A percentile compares a stretch with the other conserved stretches of the same genome.
Evolutionary conservation across 2,797 vertebrate genomes (phyloP).

Genomic region (Gadopsis marmoratus): DNA sequence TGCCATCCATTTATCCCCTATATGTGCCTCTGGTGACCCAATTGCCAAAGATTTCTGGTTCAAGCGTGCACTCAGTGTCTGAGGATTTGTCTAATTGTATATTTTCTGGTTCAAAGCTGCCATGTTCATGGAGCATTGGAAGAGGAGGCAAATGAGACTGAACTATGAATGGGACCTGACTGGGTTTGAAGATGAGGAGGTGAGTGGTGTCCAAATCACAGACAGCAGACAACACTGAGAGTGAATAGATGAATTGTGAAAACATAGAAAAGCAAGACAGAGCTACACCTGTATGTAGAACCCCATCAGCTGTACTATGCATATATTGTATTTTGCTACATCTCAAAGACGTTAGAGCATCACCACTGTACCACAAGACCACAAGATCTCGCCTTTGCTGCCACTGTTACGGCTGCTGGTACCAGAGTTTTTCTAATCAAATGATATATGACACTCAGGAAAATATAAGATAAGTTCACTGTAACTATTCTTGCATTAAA

Average conservation of each 20-base stretch:
- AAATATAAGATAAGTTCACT: not conserved
- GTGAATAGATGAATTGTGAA: not conserved
- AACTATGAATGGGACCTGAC: slow-evolving; percentile 99
- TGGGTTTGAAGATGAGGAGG: slow-evolving; percentile 98
- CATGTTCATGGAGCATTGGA: slow-evolving; percentile 99
- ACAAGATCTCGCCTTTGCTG: not conserved
- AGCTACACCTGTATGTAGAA: not conserved
- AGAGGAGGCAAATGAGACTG: slow-evolving; percentile 96
- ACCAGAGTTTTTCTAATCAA: not conserved
- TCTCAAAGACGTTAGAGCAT: not conserved
- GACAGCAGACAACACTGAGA: not conserved
- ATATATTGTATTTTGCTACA: not conserved
- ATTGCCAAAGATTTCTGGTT: not conserved
- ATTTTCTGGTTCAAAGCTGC: slow-evolving; percentile 86
- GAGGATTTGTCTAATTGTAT: slow-evolving; percentile 7
- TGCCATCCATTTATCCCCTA: no score
- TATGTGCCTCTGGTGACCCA: not conserved
- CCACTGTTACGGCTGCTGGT: not conserved
- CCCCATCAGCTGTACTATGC: not conserved
- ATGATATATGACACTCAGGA: not conserved
- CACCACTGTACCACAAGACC: not conserved
- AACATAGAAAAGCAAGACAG: not conserved
- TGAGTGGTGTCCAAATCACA: slow-evolving; percentile 71
- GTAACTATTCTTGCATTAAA: not conserved
- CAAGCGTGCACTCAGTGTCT: not conserved